Conservation (phyloP, 2,888 invertebrate genomes). For the Drosophila anomalata region DNA sequence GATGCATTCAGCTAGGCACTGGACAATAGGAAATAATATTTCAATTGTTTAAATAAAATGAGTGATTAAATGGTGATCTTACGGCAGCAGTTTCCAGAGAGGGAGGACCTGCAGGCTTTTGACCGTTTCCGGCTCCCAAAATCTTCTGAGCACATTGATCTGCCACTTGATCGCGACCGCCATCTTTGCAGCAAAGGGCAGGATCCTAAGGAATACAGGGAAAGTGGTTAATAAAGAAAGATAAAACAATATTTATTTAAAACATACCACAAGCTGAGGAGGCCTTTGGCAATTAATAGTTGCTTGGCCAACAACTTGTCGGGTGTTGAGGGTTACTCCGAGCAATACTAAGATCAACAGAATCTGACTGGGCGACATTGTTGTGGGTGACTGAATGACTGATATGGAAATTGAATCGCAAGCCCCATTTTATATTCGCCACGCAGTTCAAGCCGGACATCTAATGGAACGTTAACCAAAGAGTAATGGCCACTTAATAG, state of each 20-base stretch:
- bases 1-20: conserved; percentile 83
- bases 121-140: conserved; percentile 65
- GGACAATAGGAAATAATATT: not conserved
- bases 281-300: conserved; percentile 80
- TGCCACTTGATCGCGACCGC: conserved; percentile 75
- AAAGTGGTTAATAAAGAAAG: too few species aligned
- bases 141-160: conserved; percentile 75
- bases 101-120: conserved; percentile 53
- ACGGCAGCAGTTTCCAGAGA: conserved; percentile 78
- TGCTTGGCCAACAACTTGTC: conserved; percentile 36
- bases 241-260: not conserved
- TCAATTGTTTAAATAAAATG: not conserved
- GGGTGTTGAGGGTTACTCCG: conserved; percentile 27
- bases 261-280: conserved; percentile 81
- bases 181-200: conserved; percentile 80
- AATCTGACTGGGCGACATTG: conserved; percentile 34
- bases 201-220: conserved; percentile 72
- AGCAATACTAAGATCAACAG: conserved; percentile 34
- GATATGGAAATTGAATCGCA: conserved; percentile 26
- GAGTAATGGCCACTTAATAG: conserved; percentile 53
- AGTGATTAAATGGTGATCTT: conserved; percentile 1
- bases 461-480: conserved; percentile 30
- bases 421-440: conserved; percentile 57
- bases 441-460: conserved; percentile 14
- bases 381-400: conserved; percentile 42